Evolutionary conservation across 2,797 vertebrate genomes (phyloP).

Genomic region (Tragopan temminckii): DNA sequence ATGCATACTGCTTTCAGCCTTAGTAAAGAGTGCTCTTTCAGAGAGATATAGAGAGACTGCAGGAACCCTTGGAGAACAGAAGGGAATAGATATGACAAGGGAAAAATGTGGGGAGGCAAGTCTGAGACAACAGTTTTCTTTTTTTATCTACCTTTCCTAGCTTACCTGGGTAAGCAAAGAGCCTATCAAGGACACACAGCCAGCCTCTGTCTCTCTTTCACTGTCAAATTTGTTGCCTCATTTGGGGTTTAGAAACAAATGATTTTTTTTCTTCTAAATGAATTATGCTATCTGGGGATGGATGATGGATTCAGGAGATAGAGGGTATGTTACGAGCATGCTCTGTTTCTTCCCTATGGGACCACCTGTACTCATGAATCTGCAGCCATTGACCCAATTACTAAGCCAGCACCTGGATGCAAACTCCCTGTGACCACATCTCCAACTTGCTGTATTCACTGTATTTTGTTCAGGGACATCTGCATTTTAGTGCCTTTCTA

Average conservation of each 20-base stretch:
- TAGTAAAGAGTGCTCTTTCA: slow-evolving; percentile 17
- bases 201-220: slow-evolving; percentile 47
- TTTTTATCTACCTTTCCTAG: slow-evolving; percentile 28
- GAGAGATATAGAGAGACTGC: background rate
- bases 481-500: slow-evolving; percentile 31
- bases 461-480: slow-evolving; percentile 47
- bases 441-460: slow-evolving; percentile 49
- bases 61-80: slow-evolving; percentile 28
- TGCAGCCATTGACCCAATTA: slow-evolving; percentile 76
- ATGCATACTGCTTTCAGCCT: background rate
- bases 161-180: slow-evolving; percentile 28
- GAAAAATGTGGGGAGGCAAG: slow-evolving; percentile 36
- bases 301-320: slow-evolving; percentile 69
- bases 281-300: slow-evolving; percentile 72
- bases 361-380: slow-evolving; percentile 65
- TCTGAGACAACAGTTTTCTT: slow-evolving; percentile 33
- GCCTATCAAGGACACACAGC: slow-evolving; percentile 54
- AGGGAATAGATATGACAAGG: background rate
- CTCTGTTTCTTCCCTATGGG: slow-evolving; percentile 60
- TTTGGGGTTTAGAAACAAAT: slow-evolving; percentile 64
- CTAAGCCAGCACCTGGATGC: slow-evolving; percentile 69
- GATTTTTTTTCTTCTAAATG: slow-evolving; percentile 58
- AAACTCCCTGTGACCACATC: slow-evolving; percentile 32
- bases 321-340: slow-evolving; percentile 57
- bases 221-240: slow-evolving; percentile 63